Evolutionary conservation across 2,888 invertebrate genomes (phyloP), one percentile per base, ranked within the genome.

Genomic region (Adineta ricciae): DNA sequence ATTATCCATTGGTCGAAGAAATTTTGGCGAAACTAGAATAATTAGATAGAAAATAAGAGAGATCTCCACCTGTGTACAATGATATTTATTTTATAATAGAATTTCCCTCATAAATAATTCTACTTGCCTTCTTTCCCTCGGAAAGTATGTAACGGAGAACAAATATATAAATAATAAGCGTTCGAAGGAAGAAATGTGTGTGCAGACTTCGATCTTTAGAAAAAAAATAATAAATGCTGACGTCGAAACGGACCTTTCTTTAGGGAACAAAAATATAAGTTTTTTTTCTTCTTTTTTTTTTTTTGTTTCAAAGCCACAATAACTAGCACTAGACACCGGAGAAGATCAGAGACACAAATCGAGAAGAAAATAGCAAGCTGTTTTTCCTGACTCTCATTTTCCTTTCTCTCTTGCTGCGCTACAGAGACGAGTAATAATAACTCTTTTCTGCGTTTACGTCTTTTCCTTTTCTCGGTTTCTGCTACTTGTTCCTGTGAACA

Each of bases 401-500:
- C 64, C 19, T 64, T 32, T 36, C 19, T 36, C 32, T 36, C 64
- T n/a, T n/a, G n/a, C n/a, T 64, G 64, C 11, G 64, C 16, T 32
- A 64, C 64, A 32, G 4, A 64, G 32, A 64, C 32, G 19, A 27
- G 64, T 32, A 64, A 32, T 32, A 64, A 64, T 24, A 64, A 64
- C 56, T 64, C 14, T 64, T 64, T 36, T 64, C 32, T 32, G 16
- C 64, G 32, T 16, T 27, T 16, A 27, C 64, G 16, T 14, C 11
- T 64, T 64, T 32, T 64, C 64, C 14, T 16, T 24, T 36, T 36
- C 64, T 64, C 19, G 1, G 64, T 32, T 64, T 64, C 11, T 64
- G 64, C 64, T 64, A 64, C 64, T 64, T 64, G 64, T 32, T 64
- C n/a, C 64, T 64, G 64, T 64, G 64, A 64, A 64, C 64, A 64